phyloP scores from a whole-genome alignment of 2,888 invertebrate species.

The Campopleginae sp. region DNA sequence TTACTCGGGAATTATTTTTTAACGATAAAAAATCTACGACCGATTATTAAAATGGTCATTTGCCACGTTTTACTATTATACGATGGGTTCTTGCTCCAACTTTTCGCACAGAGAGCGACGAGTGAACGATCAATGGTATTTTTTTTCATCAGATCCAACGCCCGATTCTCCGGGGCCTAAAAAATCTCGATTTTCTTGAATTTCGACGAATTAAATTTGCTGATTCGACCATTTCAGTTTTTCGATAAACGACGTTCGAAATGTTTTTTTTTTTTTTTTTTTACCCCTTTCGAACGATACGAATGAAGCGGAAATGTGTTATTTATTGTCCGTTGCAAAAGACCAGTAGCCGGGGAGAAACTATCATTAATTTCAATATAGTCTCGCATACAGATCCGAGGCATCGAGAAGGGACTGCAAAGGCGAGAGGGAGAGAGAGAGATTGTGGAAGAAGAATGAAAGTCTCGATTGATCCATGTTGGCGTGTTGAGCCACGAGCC shows the following conservation, averaged over 20 bases:
- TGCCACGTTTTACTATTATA: not conserved
- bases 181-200: too few relatives aligned
- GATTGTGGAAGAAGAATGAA: conserved; percentile 36
- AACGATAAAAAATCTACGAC: not conserved
- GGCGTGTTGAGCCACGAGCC: conserved; percentile 67
- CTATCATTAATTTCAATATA: conserved; percentile 74
- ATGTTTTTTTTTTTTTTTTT: not conserved
- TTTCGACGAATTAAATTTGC: too few relatives aligned
- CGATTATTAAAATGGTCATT: conserved; percentile 3
- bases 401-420: conserved; percentile 25
- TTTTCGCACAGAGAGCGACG: not conserved
- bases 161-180: too few relatives aligned
- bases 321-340: conserved; percentile 23
- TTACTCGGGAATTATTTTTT: not conserved
- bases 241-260: not conserved
- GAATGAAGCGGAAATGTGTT: not conserved
- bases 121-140: not conserved
- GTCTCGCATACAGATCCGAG: conserved; percentile 34
- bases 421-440: not conserved
- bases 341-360: conserved; percentile 50
- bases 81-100: not conserved
- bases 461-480: conserved; percentile 66
- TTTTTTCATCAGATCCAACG: too few relatives aligned
- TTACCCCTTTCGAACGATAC: too few relatives aligned
- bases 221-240: not conserved